Evolutionary conservation across 2,797 vertebrate genomes (phyloP).

Genomic region (Sebastes miniatus): DNA sequence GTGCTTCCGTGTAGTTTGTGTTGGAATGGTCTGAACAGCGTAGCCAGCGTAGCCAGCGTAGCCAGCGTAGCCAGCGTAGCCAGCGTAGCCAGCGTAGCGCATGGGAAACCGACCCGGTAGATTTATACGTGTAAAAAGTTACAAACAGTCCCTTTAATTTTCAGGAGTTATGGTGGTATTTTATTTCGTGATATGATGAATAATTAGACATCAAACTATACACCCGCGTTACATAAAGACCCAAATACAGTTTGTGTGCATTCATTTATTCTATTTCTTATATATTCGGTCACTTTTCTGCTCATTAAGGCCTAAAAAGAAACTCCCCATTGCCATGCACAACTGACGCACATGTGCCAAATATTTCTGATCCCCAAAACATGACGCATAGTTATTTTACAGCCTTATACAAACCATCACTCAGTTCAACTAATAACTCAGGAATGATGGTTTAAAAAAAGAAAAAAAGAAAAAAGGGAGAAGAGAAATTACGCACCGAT

Average conservation of each 20-base stretch:
- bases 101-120: too few species aligned
- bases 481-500: not conserved
- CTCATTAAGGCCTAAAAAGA: not conserved
- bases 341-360: constrained; percentile 42
- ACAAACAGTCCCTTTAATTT: not conserved
- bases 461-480: not conserved
- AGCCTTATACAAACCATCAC: constrained; percentile 31
- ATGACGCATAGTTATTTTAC: constrained; percentile 51
- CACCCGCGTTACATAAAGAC: not conserved
- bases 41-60: too few species aligned
- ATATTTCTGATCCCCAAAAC: constrained; percentile 40
- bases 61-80: too few species aligned
- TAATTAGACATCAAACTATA: not conserved
- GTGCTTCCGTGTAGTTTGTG: too few species aligned
- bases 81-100: too few species aligned
- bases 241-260: not conserved
- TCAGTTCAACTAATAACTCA: constrained; percentile 29
- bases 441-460: constrained; percentile 37
- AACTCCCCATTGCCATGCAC: not conserved
- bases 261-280: not conserved
- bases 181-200: not conserved
- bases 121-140: too few species aligned
- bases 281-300: too few species aligned
- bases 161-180: not conserved
- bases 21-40: too few species aligned